phyloP scores from a whole-genome alignment of 2,888 invertebrate species.

The Thereva nobilitata region DNA sequence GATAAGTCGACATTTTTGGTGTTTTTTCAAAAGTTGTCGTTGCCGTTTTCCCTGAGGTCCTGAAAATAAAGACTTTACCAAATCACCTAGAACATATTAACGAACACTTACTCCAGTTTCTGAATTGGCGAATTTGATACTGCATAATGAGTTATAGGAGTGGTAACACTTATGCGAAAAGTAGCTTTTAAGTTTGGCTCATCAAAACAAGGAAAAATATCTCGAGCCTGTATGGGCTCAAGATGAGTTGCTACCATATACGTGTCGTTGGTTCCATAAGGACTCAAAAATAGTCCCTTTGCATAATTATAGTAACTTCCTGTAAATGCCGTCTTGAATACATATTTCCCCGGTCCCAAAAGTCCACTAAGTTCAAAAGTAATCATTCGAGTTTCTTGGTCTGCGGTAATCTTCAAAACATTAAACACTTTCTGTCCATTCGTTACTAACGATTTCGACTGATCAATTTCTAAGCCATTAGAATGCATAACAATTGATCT shows the following conservation, averaged over 20 bases:
- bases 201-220: conserved; percentile 72
- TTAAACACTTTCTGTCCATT: background rate
- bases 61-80: background rate
- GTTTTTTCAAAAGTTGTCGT: conserved; percentile 57
- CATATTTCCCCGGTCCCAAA: conserved; percentile 3
- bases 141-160: conserved; percentile 51
- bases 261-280: conserved; percentile 49
- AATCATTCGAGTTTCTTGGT: conserved; percentile 6
- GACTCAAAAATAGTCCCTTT: conserved; percentile 23
- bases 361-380: background rate
- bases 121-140: conserved; percentile 43
- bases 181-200: conserved; percentile 68
- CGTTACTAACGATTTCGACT: background rate
- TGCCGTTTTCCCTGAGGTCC: background rate
- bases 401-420: background rate
- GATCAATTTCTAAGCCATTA: conserved; percentile 4
- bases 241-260: conserved; percentile 66
- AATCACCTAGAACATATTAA: background rate
- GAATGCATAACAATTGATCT: conserved; percentile 20
- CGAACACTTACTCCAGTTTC: background rate
- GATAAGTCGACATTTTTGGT: conserved; percentile 70
- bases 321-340: background rate
- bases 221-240: conserved; percentile 64
- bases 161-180: conserved; percentile 64
- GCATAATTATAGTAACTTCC: background rate